Evolutionary conservation across 1,140 invertebrate species (phyloP), one percentile per base, ranked within the genome.

Genomic region (Diorhabda elongata): DNA sequence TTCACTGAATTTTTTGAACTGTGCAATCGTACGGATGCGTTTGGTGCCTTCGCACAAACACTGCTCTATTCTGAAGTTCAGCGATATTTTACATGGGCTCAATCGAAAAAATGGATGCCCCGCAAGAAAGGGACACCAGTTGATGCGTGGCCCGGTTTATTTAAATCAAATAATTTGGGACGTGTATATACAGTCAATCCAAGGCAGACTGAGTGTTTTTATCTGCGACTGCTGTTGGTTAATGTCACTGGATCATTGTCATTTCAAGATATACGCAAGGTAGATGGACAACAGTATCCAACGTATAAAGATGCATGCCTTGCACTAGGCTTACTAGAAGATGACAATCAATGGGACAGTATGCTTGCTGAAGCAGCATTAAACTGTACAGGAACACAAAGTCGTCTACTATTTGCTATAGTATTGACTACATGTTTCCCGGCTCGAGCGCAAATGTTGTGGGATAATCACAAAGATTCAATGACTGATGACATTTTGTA

Each of bases 61-160:
- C 72, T 83, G 68, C 71, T 82, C 3, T 82, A 82, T 74, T 62
- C 66, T 63, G 76, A 83, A 66, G 74, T 82, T 42, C 80, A 77
- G 61, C 61, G 44, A 7, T 83, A 81, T 75, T 82, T 76, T 69
- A 81, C 76, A 71, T 83, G 80, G 78, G 63, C 4, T 45, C 42
- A 56, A 67, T 44, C 58, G 57, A 67, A 71, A 67, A 58, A 60
- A 67, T 67, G 44, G 45, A 56, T 47, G 43, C 66, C 26, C 42
- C 61, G 66, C 26, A 64, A 64, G 47, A 61, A 64, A 69, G 68
- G 68, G 2, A 58, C 42, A 43, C 61, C 68, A 26, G 43, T 64
- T 42, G 57, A 59, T 42, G 58, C n/a, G 42, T 43, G 43, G 43
- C 62, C 41, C 9, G 43, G 42, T 52, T 63, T 77, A 60, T 70